phyloP scores from a whole-genome alignment of 2,113 vertebrate genomes.

The Sinocyclocheilus grahami region DNA sequence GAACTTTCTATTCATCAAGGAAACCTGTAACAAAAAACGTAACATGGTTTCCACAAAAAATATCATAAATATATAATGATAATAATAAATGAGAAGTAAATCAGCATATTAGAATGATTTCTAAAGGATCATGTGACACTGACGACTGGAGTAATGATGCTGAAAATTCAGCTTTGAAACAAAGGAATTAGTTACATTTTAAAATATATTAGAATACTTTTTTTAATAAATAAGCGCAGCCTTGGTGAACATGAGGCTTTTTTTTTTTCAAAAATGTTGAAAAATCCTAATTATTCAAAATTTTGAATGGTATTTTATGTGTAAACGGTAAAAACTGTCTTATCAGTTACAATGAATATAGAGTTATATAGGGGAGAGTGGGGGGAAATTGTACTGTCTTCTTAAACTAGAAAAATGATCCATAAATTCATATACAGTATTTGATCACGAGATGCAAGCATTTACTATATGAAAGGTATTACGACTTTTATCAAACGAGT shows the following conservation, averaged over 20 bases:
- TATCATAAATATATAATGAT: no score
- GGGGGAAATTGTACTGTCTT: background rate
- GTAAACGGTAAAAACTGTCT: background rate
- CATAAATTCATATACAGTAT: background rate
- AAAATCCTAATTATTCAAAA: background rate
- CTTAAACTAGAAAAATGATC: background rate
- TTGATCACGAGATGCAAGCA: background rate
- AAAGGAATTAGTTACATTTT: background rate
- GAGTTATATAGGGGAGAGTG: background rate
- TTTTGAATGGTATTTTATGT: background rate
- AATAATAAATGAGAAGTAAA: background rate
- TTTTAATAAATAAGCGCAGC: background rate
- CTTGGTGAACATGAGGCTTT: background rate
- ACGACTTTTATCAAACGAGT: background rate
- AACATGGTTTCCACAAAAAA: background rate
- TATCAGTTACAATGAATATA: background rate
- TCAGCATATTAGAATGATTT: background rate
- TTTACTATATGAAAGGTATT: background rate
- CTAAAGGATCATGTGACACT: no score
- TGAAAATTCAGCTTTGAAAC: background rate
- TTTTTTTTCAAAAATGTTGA: background rate
- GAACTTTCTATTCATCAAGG: background rate
- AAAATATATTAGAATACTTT: background rate
- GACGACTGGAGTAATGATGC: background rate
- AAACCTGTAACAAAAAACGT: background rate